Percentiles rank a stretch among this genome's conserved stretches.
phyloP scores from a whole-genome alignment of 2,797 vertebrate species.

The Rousettus madagascariensis region DNA sequence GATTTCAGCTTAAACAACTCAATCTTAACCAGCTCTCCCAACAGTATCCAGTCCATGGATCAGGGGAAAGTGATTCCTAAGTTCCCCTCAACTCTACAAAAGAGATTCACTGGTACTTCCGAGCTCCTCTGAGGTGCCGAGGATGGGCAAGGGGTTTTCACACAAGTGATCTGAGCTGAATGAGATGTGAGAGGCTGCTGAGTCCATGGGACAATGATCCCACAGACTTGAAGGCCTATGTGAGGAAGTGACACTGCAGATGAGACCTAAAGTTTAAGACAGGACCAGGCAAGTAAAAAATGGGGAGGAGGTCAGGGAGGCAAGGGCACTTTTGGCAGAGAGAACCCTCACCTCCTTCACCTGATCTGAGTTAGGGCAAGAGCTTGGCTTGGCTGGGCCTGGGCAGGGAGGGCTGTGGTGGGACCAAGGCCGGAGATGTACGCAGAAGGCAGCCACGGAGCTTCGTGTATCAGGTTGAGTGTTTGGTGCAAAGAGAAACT shows the following conservation, averaged over 20 bases:
- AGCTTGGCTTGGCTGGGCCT: not conserved
- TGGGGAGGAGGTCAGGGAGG: not conserved
- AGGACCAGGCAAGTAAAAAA: not conserved
- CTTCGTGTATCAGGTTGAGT: not conserved
- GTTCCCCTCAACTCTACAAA: not conserved
- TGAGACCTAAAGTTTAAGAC: not conserved
- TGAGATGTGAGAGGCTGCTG: rapidly evolving
- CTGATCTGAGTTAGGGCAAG: not conserved
- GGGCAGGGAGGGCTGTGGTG: too few species aligned
- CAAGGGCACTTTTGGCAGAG: not conserved
- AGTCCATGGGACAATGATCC: not conserved
- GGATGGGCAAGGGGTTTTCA: not conserved
- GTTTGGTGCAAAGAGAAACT: not conserved
- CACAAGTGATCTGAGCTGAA: not conserved
- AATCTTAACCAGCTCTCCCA: not conserved
- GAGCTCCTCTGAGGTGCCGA: not conserved
- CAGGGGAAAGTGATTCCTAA: not conserved
- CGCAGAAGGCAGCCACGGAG: not conserved
- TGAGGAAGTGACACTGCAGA: not conserved
- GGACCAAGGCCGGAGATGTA: not conserved
- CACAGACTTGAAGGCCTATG: not conserved
- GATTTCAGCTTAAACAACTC: not conserved
- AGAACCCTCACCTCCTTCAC: not conserved
- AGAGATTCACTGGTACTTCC: not conserved
- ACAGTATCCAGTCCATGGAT: not conserved